A percentile compares a stretch with the other conserved stretches of the same genome.
Conservation (phyloP, 2,113 vertebrate genomes). For the Xiphophorus hellerii region DNA sequence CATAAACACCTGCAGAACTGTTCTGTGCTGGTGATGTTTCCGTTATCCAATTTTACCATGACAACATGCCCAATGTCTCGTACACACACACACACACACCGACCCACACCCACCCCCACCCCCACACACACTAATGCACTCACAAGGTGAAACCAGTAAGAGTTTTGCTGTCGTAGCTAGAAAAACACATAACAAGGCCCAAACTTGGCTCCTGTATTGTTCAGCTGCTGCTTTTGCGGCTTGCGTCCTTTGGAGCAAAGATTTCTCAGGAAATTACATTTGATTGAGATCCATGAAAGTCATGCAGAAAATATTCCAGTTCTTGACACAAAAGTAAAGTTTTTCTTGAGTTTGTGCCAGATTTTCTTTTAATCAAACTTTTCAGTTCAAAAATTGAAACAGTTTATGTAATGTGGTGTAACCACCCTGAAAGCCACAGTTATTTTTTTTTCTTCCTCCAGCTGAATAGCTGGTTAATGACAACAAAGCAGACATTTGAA, state of each 20-base stretch:
- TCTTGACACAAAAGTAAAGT: constrained; percentile 17
- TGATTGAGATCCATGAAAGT: constrained; percentile 39
- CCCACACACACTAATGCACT: background rate
- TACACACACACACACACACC: no score
- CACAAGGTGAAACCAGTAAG: background rate
- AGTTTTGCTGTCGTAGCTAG: background rate
- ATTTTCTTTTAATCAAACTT: background rate
- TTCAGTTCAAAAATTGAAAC: background rate
- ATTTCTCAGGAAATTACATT: constrained; percentile 48
- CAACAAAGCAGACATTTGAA: constrained; percentile 36
- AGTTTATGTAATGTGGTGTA: background rate
- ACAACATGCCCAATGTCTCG: background rate
- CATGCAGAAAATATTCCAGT: constrained; percentile 36
- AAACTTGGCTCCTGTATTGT: background rate
- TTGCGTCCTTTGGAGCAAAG: constrained; percentile 21
- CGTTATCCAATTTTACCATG: background rate
- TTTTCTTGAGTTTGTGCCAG: constrained; percentile 5
- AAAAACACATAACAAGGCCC: constrained; percentile 1
- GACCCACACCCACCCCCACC: no score
- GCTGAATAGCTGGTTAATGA: constrained; percentile 41
- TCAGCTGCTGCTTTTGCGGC: constrained; percentile 4
- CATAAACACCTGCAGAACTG: background rate
- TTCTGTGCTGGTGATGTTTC: background rate
- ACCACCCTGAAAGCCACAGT: background rate
- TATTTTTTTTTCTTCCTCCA: background rate